Conservation (phyloP, 2,888 invertebrate genomes). For the Troilus luridus region DNA sequence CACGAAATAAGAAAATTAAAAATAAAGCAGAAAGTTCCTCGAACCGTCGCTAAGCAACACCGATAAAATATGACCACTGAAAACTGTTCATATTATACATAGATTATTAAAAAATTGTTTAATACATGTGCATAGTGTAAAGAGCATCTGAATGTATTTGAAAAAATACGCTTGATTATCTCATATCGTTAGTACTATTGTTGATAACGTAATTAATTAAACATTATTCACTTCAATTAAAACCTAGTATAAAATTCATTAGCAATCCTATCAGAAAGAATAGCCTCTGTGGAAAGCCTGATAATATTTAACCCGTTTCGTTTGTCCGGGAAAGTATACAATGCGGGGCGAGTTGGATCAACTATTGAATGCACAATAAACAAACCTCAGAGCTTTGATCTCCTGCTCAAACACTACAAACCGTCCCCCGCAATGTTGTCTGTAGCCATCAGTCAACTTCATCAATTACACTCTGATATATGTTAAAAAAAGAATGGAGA, state of each 20-base stretch:
- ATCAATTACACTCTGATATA: not conserved
- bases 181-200: no score
- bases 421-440: not conserved
- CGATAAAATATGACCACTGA: no score
- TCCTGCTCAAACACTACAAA: not conserved
- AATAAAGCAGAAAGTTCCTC: no score
- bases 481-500: not conserved
- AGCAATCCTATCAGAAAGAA: not conserved
- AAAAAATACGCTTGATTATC: no score
- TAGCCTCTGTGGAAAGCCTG: not conserved
- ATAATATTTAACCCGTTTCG: not conserved
- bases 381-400: conserved; percentile 43
- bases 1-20: no score
- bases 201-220: no score
- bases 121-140: no score
- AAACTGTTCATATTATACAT: no score
- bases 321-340: not conserved
- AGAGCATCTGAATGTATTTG: no score
- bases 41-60: no score
- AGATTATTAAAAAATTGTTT: no score
- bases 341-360: conserved; percentile 9
- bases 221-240: no score
- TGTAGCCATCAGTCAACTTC: conserved; percentile 3
- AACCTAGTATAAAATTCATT: not conserved
- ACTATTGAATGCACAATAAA: not conserved